Conservation (phyloP, 2,888 invertebrate genomes). For the Nematopogon swammerdamellus region DNA sequence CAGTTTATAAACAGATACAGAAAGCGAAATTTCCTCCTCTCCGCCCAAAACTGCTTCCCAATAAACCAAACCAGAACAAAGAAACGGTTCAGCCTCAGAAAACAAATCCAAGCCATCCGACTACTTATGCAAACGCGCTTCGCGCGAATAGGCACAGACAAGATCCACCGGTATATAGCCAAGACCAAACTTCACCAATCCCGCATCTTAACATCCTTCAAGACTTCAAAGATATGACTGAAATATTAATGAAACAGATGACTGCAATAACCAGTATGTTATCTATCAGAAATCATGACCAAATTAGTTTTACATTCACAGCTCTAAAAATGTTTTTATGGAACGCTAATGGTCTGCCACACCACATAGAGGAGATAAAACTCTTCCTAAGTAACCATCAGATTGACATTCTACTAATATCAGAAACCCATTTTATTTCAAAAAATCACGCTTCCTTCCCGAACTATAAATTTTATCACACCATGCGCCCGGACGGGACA, state of each 20-base stretch:
- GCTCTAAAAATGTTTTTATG: constrained; percentile 4
- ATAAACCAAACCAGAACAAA: too few relatives aligned
- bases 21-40: constrained; percentile 6
- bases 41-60: not conserved
- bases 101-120: constrained; percentile 2
- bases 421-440: constrained; percentile 12
- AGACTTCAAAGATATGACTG: constrained; percentile 3
- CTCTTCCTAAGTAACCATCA: constrained; percentile 7
- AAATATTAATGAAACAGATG: constrained; percentile 8
- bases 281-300: constrained; percentile 8
- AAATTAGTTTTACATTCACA: constrained; percentile 3
- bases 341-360: constrained; percentile 9
- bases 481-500: constrained; percentile 12
- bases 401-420: constrained; percentile 7
- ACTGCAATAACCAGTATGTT: constrained; percentile 8
- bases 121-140: not conserved
- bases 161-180: not conserved
- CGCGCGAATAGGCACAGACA: too few relatives aligned
- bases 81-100: too few relatives aligned
- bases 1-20: constrained; percentile 11
- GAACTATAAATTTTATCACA: constrained; percentile 18
- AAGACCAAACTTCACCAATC: not conserved
- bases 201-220: constrained; percentile 1
- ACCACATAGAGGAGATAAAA: constrained; percentile 9
- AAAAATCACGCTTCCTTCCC: constrained; percentile 9